Conservation (phyloP, 2,888 invertebrate genomes). For the Octonoba sinensis region DNA sequence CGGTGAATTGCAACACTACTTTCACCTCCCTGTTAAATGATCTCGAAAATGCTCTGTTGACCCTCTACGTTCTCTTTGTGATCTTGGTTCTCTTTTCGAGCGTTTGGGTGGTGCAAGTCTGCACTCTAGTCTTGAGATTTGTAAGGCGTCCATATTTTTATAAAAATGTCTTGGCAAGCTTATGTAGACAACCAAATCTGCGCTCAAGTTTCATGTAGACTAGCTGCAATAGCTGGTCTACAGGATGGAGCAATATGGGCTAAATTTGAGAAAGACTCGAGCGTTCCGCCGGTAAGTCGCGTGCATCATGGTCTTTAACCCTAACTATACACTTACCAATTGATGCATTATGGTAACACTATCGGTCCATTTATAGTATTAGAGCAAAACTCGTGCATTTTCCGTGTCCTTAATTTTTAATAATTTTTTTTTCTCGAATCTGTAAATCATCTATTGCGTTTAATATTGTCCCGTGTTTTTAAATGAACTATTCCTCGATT, state of each 20-base stretch:
- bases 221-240: slow-evolving; percentile 67
- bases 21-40: no score
- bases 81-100: background rate
- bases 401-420: no score
- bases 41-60: no score
- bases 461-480: no score
- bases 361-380: background rate
- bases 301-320: slow-evolving; percentile 58
- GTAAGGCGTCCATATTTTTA: slow-evolving; percentile 38
- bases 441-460: no score
- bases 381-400: no score
- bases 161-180: slow-evolving; percentile 67
- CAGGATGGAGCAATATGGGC: slow-evolving; percentile 67
- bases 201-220: slow-evolving; percentile 66
- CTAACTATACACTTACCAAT: slow-evolving; percentile 36
- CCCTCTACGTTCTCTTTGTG: no score
- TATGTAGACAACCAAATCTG: slow-evolving; percentile 68
- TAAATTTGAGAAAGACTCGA: slow-evolving; percentile 66
- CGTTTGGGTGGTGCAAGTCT: slow-evolving; percentile 54
- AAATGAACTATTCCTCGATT: no score
- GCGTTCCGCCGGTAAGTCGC: slow-evolving; percentile 64
- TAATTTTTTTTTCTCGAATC: no score
- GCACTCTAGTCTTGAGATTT: slow-evolving; percentile 39
- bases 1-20: no score
- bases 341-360: no score